A percentile compares a stretch with the other conserved stretches of the same genome.
Conservation (phyloP, 2,888 invertebrate genomes). For the Panopea generosa region DNA sequence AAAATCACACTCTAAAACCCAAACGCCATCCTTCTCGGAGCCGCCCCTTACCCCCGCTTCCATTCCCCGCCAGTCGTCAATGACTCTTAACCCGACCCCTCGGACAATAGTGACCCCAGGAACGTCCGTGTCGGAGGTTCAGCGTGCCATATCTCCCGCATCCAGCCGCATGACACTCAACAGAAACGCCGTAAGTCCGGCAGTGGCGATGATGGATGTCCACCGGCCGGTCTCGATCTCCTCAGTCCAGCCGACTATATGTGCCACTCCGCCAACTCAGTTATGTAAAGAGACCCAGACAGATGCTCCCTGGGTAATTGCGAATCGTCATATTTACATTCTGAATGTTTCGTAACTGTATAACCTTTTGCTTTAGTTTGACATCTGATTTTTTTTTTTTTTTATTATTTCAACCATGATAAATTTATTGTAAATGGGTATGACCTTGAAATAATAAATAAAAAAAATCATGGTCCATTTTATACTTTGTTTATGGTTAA, state of each 20-base stretch:
- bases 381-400: no score
- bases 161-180: constrained; percentile 26
- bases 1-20: not conserved
- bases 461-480: no score
- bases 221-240: constrained; percentile 41
- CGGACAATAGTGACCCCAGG: constrained; percentile 24
- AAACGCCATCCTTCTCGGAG: not conserved
- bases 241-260: constrained; percentile 27
- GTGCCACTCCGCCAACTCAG: constrained; percentile 27
- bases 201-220: constrained; percentile 13
- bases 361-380: no score
- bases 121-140: constrained; percentile 23
- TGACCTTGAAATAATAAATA: no score
- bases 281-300: constrained; percentile 57
- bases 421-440: no score
- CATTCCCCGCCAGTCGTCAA: not conserved
- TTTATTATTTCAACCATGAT: no score
- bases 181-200: constrained; percentile 13
- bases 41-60: not conserved
- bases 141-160: constrained; percentile 39
- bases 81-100: not conserved
- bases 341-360: no score
- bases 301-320: constrained; percentile 48
- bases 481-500: no score
- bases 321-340: no score